Percentiles rank a stretch among this genome's conserved stretches.
These are phyloP conservation scores for Grantiella picta DNA, from an alignment of 2,113 vertebrate species.

Conservation along the genomic window DNA sequence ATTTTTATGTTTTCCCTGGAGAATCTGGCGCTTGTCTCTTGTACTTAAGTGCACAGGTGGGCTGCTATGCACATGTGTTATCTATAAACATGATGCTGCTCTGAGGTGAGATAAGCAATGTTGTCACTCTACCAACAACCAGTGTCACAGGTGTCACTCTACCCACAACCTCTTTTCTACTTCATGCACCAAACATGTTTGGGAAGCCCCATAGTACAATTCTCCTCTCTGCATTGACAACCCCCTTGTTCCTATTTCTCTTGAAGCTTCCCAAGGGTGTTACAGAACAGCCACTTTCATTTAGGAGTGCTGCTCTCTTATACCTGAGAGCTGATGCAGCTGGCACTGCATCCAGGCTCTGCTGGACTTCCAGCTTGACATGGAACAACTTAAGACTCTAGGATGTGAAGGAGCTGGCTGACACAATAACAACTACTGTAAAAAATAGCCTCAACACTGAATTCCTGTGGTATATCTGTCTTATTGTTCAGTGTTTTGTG, in stretches of 20 bases:
- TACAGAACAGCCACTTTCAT: neutral
- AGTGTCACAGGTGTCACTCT: neutral
- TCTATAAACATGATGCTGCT: neutral
- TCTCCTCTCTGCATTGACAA: neutral
- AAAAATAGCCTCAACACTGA: neutral
- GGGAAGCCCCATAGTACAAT: neutral
- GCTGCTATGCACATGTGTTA: neutral
- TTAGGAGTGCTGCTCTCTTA: neutral
- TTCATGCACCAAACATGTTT: neutral
- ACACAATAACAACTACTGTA: neutral
- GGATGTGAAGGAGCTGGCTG: neutral
- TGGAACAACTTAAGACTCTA: neutral
- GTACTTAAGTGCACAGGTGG: accelerated
- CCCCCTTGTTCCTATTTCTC: accelerated
- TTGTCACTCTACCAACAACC: neutral
- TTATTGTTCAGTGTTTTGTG: neutral
- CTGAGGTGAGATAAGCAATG: accelerated
- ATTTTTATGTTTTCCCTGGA: neutral
- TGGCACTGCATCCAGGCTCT: neutral
- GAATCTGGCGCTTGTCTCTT: neutral
- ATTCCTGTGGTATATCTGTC: neutral
- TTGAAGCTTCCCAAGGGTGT: neutral
- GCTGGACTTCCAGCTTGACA: neutral
- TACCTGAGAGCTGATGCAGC: neutral
- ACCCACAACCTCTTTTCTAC: neutral